Base-by-base conservation (phyloP, 2,113 vertebrate species). In the Oreamnos americanus region DNA sequence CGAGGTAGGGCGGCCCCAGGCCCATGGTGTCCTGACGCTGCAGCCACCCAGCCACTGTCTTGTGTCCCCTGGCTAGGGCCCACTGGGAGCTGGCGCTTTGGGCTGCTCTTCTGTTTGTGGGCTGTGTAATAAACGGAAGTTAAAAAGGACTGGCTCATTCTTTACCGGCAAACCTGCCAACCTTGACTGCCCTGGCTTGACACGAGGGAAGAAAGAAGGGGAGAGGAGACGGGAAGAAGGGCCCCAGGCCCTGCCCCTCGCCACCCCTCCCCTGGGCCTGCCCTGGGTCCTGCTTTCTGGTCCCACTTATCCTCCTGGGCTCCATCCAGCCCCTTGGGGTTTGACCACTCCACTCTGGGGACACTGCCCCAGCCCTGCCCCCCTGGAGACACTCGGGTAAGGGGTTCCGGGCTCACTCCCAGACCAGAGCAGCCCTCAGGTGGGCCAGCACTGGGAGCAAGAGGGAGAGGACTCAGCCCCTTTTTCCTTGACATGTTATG, bases 21-120 rank as follows among this genome's bases (percentile, higher is more conserved):
- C 0, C 7, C 30, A 0, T 0, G 11, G 17, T 5, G 36, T 12
- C 16, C 28, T 1, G 7, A 2, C 0, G 8, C 47, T 30, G 60
- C 13, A 36, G 4, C 62, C 47, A 21, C 5, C 23, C 23, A 47
- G 49, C 12, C 39, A 19, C n/a, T 45, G 21, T 39, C 25, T 39
- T 1, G 13, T 39, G 23, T 45, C 51, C 76, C 17, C 33, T 57
- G 71, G 8, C 7, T 7, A 33, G 36, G 43, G 28, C 28, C n/a
- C 7, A 1, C 15, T 3, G 49, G 78, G 28, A 15, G 3, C 49
- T 51, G 23, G 49, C n/a, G 4, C 33, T 60, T 36, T 25, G 4
- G 28, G 13, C n/a, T 53, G 2, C 4, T 94, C 7, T 91, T 78
- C 28, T 28, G 39, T 45, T 7, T 28, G 3, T 62, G 36, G 6